Percentiles rank a stretch among this genome's conserved stretches.
Conservation (phyloP, 1,140 invertebrate genomes). For the Andrena cerasifolii region DNA sequence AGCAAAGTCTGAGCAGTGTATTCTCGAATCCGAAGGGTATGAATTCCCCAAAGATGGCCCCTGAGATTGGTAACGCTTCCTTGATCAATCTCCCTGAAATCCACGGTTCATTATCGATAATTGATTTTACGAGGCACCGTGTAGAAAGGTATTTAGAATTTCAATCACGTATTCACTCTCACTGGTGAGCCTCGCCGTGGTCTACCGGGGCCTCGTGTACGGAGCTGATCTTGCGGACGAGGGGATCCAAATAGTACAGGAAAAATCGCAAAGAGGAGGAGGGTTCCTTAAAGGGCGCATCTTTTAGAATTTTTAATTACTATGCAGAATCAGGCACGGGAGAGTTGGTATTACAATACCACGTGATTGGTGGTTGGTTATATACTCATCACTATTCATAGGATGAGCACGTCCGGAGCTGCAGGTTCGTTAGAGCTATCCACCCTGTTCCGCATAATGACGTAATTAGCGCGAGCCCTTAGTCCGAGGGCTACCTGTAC, state of each 20-base stretch:
- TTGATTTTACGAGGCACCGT: conserved; percentile 24
- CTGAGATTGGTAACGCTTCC: background rate
- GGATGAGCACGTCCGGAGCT: conserved; percentile 65
- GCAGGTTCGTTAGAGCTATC: conserved; percentile 72
- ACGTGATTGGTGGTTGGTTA: conserved; percentile 73
- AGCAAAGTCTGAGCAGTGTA: no score
- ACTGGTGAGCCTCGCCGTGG: background rate
- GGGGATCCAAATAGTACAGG: background rate
- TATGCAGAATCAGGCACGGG: conserved; percentile 55
- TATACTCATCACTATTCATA: conserved; percentile 81
- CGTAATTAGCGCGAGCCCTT: conserved; percentile 75
- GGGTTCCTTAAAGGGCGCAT: background rate
- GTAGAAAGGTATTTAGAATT: conserved; percentile 27
- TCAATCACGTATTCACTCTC: conserved; percentile 26
- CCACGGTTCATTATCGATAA: conserved; percentile 26
- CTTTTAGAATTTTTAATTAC: conserved; percentile 64
- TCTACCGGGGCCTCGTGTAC: background rate
- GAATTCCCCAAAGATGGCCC: background rate
- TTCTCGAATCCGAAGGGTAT: background rate
- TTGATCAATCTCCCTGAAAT: background rate
- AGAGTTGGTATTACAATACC: conserved; percentile 64
- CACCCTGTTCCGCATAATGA: conserved; percentile 76
- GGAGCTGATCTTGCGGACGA: no score
- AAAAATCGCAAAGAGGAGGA: background rate
- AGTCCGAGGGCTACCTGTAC: conserved; percentile 59